Evolutionary conservation across 2,888 invertebrate species (phyloP).

Genomic region (Pomacea canaliculata): DNA sequence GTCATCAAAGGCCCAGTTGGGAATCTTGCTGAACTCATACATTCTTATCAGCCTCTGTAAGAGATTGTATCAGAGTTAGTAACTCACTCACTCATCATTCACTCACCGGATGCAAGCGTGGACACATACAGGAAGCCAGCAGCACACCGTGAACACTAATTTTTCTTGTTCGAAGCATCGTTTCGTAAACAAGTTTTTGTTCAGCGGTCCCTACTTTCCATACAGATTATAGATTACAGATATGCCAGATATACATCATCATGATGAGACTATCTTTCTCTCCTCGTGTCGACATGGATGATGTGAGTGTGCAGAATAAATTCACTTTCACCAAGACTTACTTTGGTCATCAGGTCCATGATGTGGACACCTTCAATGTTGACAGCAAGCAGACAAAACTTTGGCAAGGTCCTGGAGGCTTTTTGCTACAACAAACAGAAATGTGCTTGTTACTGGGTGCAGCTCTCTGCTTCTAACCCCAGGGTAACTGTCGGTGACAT

Average conservation of each 20-base stretch:
- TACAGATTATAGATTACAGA: too few species aligned
- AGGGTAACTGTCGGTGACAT: not conserved
- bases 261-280: too few species aligned
- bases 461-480: not conserved
- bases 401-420: conserved; percentile 46
- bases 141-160: too few species aligned
- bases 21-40: conserved; percentile 51
- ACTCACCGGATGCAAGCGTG: not conserved
- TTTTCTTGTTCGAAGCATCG: too few species aligned
- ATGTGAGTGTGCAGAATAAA: too few species aligned
- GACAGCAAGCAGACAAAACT: conserved; percentile 52
- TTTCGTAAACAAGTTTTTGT: too few species aligned
- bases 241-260: too few species aligned
- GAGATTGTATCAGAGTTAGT: not conserved
- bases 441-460: not conserved
- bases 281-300: too few species aligned
- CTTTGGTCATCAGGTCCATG: conserved; percentile 49
- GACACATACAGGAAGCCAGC: not conserved
- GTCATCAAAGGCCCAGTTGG: conserved; percentile 62
- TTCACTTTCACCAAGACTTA: conserved; percentile 14
- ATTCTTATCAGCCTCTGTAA: conserved; percentile 49
- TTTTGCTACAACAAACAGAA: conserved; percentile 48
- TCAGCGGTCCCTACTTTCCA: too few species aligned
- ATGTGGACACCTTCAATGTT: conserved; percentile 54
- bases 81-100: not conserved